phyloP scores from a whole-genome alignment of 1,140 invertebrate species.

The Maniola jurtina region DNA sequence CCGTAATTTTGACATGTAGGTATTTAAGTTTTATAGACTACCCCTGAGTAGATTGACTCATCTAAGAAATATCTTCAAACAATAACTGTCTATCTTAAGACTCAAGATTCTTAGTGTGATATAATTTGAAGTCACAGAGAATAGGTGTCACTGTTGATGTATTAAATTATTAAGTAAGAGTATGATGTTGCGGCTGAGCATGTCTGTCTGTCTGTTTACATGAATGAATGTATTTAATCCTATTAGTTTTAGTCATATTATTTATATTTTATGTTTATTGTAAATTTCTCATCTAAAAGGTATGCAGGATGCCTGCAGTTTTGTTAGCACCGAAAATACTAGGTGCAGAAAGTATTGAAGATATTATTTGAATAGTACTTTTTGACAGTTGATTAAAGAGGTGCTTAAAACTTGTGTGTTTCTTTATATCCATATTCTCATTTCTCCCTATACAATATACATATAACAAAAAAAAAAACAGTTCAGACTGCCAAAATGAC shows the following conservation, averaged over 20 bases:
- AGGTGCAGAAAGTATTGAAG: conserved; percentile 55
- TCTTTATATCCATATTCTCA: conserved; percentile 2
- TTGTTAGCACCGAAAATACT: conserved; percentile 52
- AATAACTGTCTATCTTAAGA: no score
- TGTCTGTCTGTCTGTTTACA: conserved; percentile 56
- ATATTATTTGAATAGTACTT: conserved; percentile 69
- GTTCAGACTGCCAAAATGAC: no score
- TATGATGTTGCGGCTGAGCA: conserved; percentile 27
- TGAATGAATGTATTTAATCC: conserved; percentile 74
- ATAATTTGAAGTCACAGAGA: no score
- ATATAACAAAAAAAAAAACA: no score
- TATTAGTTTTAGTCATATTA: conserved; percentile 68
- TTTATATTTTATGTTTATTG: conserved; percentile 52
- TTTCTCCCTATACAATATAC: no score
- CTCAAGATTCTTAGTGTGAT: no score
- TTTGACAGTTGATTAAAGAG: conserved; percentile 75
- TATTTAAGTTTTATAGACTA: no score
- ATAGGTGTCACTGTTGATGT: conserved; percentile 22
- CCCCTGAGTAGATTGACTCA: no score
- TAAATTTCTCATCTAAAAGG: conserved; percentile 41
- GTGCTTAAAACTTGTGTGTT: conserved; percentile 62
- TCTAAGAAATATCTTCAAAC: no score
- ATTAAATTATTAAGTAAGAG: conserved; percentile 48
- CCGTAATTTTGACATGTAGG: no score
- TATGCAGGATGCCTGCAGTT: conserved; percentile 45